These are phyloP conservation scores for Paramormyrops kingsleyae DNA, from an alignment of 2,113 vertebrate species.

Conservation along the genomic window DNA sequence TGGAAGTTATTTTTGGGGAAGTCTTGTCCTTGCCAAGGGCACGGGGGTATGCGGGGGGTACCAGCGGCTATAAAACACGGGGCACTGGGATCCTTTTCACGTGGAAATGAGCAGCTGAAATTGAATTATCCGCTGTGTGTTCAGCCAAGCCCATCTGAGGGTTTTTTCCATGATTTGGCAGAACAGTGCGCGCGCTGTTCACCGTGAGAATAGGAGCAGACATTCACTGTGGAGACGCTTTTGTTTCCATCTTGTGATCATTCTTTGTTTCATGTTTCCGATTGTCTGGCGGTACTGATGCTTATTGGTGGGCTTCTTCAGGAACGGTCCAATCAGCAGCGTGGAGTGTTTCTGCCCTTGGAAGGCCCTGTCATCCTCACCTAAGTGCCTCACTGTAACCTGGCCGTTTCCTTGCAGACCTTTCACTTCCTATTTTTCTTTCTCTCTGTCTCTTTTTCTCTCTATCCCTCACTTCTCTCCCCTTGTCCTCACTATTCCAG, in stretches of 20 bases:
- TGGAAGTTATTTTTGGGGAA: neutral
- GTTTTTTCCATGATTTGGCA: neutral
- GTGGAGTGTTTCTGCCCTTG: neutral
- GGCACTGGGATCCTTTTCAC: neutral
- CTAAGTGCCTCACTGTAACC: neutral
- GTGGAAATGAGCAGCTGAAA: neutral
- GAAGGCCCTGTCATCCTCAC: neutral
- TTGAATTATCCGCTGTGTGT: neutral
- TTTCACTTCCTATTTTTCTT: constrained; percentile 43
- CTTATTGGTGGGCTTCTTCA: neutral
- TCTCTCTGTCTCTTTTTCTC: constrained; percentile 27
- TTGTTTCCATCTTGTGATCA: neutral
- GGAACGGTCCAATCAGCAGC: neutral
- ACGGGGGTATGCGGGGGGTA: neutral
- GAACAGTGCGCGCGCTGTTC: neutral
- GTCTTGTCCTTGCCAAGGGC: neutral
- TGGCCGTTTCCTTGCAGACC: constrained; percentile 15
- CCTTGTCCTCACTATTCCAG: constrained; percentile 44
- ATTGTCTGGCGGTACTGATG: neutral
- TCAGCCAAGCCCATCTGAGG: neutral
- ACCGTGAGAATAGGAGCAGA: neutral
- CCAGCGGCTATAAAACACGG: neutral
- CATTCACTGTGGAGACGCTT: neutral
- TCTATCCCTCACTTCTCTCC: constrained; percentile 39
- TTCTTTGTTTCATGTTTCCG: neutral